phyloP scores from a whole-genome alignment of 2,888 invertebrate species.

The Heliconius ethilla region DNA sequence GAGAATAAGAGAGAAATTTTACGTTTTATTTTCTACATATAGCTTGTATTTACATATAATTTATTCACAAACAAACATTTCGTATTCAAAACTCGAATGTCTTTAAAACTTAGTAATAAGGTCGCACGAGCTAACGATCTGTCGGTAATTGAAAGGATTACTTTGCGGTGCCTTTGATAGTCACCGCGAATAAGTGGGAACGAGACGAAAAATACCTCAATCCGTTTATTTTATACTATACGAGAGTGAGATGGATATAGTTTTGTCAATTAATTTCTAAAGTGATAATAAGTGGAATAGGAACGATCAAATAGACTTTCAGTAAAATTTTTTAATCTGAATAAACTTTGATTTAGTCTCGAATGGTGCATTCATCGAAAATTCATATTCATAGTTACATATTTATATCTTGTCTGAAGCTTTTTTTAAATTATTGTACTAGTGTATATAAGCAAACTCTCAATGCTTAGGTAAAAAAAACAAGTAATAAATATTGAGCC shows the following conservation, averaged over 20 bases:
- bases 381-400: neutral
- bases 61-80: neutral
- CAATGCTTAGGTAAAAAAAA: too few relatives aligned
- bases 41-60: neutral
- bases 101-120: slow-evolving; percentile 34
- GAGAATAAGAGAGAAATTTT: too few relatives aligned
- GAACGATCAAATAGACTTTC: slow-evolving; percentile 14
- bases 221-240: neutral
- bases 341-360: slow-evolving; percentile 7
- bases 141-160: slow-evolving; percentile 38
- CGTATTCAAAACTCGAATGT: slow-evolving; percentile 21
- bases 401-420: neutral
- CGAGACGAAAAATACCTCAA: slow-evolving; percentile 8
- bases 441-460: neutral
- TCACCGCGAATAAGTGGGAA: slow-evolving; percentile 22
- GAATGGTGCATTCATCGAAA: neutral
- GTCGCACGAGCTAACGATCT: slow-evolving; percentile 32
- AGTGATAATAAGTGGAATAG: slow-evolving; percentile 13
- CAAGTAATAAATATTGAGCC: too few relatives aligned
- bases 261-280: neutral
- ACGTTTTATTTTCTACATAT: too few relatives aligned
- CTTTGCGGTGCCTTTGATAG: slow-evolving; percentile 30
- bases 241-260: slow-evolving; percentile 8
- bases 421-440: neutral
- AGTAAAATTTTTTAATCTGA: neutral